Evolutionary conservation across 2,888 invertebrate species (phyloP).

Genomic region (Conchocele bisecta): DNA sequence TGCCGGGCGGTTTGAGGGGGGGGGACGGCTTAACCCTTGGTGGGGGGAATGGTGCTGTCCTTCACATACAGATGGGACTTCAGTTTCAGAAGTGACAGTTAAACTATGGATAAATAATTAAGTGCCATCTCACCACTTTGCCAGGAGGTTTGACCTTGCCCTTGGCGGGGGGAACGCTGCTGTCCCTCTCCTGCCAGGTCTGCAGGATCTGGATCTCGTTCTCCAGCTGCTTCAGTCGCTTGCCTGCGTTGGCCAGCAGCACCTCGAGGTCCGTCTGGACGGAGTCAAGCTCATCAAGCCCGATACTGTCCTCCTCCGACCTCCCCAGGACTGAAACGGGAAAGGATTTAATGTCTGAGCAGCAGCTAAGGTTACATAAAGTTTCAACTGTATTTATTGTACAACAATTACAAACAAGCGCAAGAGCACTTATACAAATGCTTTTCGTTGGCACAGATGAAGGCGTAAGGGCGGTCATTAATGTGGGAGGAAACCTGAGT

Average conservation of each 20-base stretch:
- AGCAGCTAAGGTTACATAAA: too few relatives aligned
- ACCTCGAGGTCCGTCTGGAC: constrained; percentile 94
- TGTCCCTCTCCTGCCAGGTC: constrained; percentile 84
- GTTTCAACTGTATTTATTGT: too few relatives aligned
- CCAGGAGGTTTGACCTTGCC: constrained; percentile 39
- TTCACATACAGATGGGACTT: too few relatives aligned
- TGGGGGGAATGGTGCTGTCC: constrained; percentile 71
- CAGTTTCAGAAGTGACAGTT: too few relatives aligned
- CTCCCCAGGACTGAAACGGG: constrained; percentile 72
- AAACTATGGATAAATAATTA: too few relatives aligned
- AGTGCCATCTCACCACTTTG: constrained; percentile 52
- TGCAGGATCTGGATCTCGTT: constrained; percentile 79
- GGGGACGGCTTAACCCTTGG: constrained; percentile 15
- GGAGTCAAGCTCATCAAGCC: constrained; percentile 94
- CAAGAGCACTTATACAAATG: too few relatives aligned
- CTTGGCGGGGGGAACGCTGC: constrained; percentile 43
- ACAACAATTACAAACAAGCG: too few relatives aligned
- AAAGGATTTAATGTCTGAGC: not conserved
- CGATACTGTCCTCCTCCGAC: constrained; percentile 89
- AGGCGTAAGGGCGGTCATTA: too few relatives aligned
- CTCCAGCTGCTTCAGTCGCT: constrained; percentile 90
- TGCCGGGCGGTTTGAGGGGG: constrained; percentile 44
- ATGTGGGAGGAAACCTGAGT: too few relatives aligned
- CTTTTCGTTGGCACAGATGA: too few relatives aligned
- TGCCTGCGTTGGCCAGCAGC: constrained; percentile 91